Evolutionary conservation across 2,888 invertebrate genomes (phyloP).

Genomic region (Drosophila acutilabella): DNA sequence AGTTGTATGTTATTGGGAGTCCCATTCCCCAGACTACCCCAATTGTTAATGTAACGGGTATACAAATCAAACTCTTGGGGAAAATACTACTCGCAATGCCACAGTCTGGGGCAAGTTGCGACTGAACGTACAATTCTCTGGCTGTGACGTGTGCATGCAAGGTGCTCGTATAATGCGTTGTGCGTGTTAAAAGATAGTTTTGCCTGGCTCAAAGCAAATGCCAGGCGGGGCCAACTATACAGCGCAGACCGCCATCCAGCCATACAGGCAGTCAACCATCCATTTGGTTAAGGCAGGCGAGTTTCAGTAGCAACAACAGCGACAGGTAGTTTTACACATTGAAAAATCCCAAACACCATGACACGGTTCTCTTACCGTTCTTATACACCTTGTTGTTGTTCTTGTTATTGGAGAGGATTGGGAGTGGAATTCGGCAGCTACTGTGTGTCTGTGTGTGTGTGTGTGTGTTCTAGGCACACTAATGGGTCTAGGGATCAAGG

Average conservation of each 20-base stretch:
- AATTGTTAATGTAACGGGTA: background rate
- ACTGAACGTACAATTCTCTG: slow-evolving; percentile 21
- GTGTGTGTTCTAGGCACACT: slow-evolving; percentile 63
- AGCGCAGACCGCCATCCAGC: slow-evolving; percentile 40
- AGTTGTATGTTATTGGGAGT: too few relatives aligned
- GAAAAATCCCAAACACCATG: slow-evolving; percentile 80
- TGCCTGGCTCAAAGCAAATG: slow-evolving; percentile 70
- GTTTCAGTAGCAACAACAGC: slow-evolving; percentile 71
- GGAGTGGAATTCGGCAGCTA: slow-evolving; percentile 51
- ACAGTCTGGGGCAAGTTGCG: slow-evolving; percentile 24
- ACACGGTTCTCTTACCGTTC: slow-evolving; percentile 50
- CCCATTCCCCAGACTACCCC: background rate
- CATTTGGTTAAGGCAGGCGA: slow-evolving; percentile 23
- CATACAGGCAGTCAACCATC: slow-evolving; percentile 11
- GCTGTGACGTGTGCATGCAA: slow-evolving; percentile 73
- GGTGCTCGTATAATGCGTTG: slow-evolving; percentile 80
- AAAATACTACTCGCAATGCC: slow-evolving; percentile 28
- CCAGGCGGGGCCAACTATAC: slow-evolving; percentile 45
- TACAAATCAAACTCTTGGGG: slow-evolving; percentile 25
- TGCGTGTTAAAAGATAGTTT: slow-evolving; percentile 82
- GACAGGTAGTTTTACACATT: slow-evolving; percentile 80
- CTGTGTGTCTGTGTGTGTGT: slow-evolving; percentile 25
- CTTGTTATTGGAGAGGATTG: slow-evolving; percentile 35
- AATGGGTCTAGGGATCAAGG: slow-evolving; percentile 80
- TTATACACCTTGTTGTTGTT: slow-evolving; percentile 18